phyloP scores from a whole-genome alignment of 2,888 invertebrate genomes.

The Plagodis dolabraria region DNA sequence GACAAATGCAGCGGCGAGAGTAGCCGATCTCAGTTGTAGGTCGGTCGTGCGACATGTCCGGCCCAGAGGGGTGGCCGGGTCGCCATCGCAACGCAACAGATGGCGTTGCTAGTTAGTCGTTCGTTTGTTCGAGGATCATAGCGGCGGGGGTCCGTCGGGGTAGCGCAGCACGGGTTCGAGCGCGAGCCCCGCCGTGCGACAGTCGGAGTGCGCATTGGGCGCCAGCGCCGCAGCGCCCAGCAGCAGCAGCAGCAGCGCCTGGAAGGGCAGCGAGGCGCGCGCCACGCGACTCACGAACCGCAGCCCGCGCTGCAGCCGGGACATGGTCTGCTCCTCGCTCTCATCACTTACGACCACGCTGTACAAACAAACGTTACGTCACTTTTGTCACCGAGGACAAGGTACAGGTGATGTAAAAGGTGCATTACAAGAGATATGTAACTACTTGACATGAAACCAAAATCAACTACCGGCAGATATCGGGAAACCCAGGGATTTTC shows the following conservation, averaged over 20 bases:
- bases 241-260: constrained; percentile 96
- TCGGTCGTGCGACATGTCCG: constrained; percentile 21
- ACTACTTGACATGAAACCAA: too few species aligned
- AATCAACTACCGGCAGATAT: too few species aligned
- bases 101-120: constrained; percentile 20
- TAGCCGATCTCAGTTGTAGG: background rate
- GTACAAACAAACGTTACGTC: constrained; percentile 16
- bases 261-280: constrained; percentile 96
- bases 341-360: constrained; percentile 64
- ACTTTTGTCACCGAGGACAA: background rate
- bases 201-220: constrained; percentile 93
- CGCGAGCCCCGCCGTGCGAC: constrained; percentile 91
- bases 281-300: constrained; percentile 95
- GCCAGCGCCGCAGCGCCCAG: constrained; percentile 97
- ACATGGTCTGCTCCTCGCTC: constrained; percentile 48
- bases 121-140: constrained; percentile 78
- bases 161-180: constrained; percentile 96
- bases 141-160: constrained; percentile 97
- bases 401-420: background rate
- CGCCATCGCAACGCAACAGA: background rate
- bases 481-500: too few species aligned
- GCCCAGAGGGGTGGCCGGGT: constrained; percentile 26
- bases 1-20: constrained; percentile 47
- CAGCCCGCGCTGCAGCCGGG: constrained; percentile 87
- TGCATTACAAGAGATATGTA: background rate